These are phyloP conservation scores for Strigamia transsilvanica DNA, from an alignment of 2,888 invertebrate genomes.

Conservation along the genomic window DNA sequence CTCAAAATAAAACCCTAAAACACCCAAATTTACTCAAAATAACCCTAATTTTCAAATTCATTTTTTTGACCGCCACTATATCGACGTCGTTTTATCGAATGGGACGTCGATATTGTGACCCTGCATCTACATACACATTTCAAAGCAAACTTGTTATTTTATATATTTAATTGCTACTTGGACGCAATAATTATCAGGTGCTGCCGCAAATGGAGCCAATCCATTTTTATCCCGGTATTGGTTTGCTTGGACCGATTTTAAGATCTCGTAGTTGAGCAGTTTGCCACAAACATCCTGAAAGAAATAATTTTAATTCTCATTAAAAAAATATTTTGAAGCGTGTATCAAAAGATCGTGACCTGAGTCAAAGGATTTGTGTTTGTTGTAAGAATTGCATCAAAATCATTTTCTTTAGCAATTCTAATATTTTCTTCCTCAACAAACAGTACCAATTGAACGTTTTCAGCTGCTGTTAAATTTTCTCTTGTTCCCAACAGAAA, in stretches of 20 bases:
- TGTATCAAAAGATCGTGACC: constrained; percentile 65
- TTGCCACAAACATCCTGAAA: constrained; percentile 82
- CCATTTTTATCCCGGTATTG: constrained; percentile 77
- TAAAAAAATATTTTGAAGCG: too few species aligned
- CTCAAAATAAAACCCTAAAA: too few species aligned
- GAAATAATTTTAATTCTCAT: too few species aligned
- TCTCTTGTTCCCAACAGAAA: constrained; percentile 87
- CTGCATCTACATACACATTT: too few species aligned
- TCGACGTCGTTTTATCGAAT: too few species aligned
- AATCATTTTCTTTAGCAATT: constrained; percentile 73
- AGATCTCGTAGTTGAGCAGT: constrained; percentile 78
- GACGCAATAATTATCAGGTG: constrained; percentile 69
- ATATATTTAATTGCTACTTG: neutral
- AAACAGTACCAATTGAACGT: constrained; percentile 79
- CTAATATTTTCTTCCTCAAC: constrained; percentile 79
- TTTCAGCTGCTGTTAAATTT: constrained; percentile 74
- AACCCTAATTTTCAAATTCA: too few species aligned
- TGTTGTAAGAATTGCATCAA: constrained; percentile 81
- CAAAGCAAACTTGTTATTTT: too few species aligned
- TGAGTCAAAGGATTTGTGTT: constrained; percentile 89
- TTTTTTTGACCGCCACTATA: too few species aligned
- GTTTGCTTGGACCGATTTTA: constrained; percentile 83
- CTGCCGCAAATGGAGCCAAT: constrained; percentile 76
- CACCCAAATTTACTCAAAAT: neutral
- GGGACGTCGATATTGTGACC: too few species aligned